Base-by-base conservation (phyloP, 64 coral and sea anemone species). In the Acropora tenuis region DNA sequence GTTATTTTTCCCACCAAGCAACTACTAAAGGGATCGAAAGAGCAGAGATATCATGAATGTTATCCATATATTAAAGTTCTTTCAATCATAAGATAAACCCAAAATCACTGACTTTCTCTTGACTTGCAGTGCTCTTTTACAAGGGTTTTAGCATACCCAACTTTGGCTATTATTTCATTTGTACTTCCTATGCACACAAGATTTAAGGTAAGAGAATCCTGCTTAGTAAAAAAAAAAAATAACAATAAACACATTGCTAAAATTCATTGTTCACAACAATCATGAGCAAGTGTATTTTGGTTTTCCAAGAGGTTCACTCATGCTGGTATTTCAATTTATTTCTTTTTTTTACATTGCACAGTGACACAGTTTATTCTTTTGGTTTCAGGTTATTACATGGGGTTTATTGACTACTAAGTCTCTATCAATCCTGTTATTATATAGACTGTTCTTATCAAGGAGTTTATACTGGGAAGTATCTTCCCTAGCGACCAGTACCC, bases 391-490 rank as follows among this genome's bases (percentile, higher is more conserved):
- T 30, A 85, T 88, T 15, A 96, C 88, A 45, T 96, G 94, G 94
- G 94, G 90, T n/a, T 86, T 93, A 65, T 49, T 93, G 73, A 91
- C 91, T 46, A 91, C 94, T 67, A 91, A 96, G 80, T 92, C 74
- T 41, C 72, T 92, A 84, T 90, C 94, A 19, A 91, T 99, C 20
- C 86, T 99, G 73, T 96, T 90, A 81, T 75, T 99, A 15, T 99
- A 99, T 75, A 95, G 75, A 87, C 92, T 99, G 49, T 99, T 99
- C 67, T 89, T 99, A 82, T 99, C 97, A 55, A 82, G 97, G 61
- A 99, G 97, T 94, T 86, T 99, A 12, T 99, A 99, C 79, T 99
- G 97, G 97, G 97, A 99, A 48, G 97, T 99, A 10, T 99, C 97
- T 8, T 99, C 97, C 15, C 73, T 99, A 1, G 95, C 97, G 0